A percentile compares a stretch with the other conserved stretches of the same genome.
These are phyloP conservation scores for Pelosia muscerda DNA, from an alignment of 2,888 invertebrate species.

Conservation along the genomic window DNA sequence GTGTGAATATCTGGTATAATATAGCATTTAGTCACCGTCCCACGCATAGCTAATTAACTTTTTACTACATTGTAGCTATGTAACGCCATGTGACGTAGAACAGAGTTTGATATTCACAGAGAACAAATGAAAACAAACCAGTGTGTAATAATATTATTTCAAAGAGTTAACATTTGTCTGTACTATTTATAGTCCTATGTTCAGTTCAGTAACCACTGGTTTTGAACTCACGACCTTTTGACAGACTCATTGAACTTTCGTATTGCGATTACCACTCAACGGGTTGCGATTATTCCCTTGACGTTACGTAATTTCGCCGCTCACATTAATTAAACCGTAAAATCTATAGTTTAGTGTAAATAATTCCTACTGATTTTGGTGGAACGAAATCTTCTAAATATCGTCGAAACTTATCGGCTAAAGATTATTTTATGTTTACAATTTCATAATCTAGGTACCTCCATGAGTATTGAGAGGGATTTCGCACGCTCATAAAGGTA, in stretches of 20 bases:
- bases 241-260: slow-evolving; percentile 22
- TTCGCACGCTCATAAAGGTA: too few species aligned
- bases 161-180: slow-evolving; percentile 10
- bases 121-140: neutral
- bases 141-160: neutral
- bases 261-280: slow-evolving; percentile 13
- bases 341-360: neutral
- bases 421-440: too few species aligned
- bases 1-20: too few species aligned
- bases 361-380: neutral
- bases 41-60: neutral
- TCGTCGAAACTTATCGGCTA: neutral
- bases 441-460: too few species aligned
- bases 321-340: neutral
- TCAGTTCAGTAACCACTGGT: slow-evolving; percentile 16
- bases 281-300: slow-evolving; percentile 11
- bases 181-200: slow-evolving; percentile 11
- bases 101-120: neutral
- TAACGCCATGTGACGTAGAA: neutral
- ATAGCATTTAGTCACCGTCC: neutral
- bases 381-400: neutral
- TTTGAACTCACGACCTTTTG: slow-evolving; percentile 19
- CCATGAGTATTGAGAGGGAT: too few species aligned
- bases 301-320: slow-evolving; percentile 14
- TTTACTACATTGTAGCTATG: neutral